A percentile compares a stretch with the other conserved stretches of the same genome.
Evolutionary conservation across 2,113 vertebrate genomes (phyloP).

Genomic region (Triplophysa tibetana): DNA sequence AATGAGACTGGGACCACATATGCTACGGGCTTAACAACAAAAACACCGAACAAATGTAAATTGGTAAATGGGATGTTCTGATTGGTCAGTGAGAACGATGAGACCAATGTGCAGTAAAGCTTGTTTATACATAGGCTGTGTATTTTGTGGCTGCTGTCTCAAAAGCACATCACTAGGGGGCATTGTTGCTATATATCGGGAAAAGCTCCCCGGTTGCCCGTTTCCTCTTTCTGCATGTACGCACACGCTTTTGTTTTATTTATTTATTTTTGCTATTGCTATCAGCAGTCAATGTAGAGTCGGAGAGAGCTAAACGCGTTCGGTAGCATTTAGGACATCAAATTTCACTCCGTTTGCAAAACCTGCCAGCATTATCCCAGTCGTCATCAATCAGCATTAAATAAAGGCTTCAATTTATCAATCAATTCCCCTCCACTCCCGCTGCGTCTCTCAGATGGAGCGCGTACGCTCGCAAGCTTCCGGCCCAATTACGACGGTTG

Average conservation of each 20-base stretch:
- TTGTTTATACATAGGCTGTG: background rate
- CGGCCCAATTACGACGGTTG: slow-evolving; percentile 31
- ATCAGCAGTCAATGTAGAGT: slow-evolving; percentile 38
- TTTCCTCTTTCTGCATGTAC: background rate
- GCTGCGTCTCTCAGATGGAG: slow-evolving; percentile 44
- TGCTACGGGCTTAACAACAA: background rate
- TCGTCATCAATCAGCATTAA: slow-evolving; percentile 49
- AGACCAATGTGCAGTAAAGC: background rate
- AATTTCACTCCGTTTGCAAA: slow-evolving; percentile 55
- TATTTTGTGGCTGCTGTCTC: background rate
- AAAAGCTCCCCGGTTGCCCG: background rate
- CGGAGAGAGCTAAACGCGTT: slow-evolving; percentile 43
- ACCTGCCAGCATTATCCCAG: slow-evolving; percentile 44
- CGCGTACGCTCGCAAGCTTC: slow-evolving; percentile 18
- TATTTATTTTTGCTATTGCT: slow-evolving; percentile 39
- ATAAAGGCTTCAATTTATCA: slow-evolving; percentile 54
- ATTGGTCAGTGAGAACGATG: slow-evolving; percentile 9
- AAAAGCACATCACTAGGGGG: slow-evolving; percentile 51
- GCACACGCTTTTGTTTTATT: background rate
- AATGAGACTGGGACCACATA: background rate
- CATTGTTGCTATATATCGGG: slow-evolving; percentile 43
- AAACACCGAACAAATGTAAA: background rate
- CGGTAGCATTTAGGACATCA: slow-evolving; percentile 50
- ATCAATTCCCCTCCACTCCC: slow-evolving; percentile 37
- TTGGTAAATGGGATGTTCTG: background rate